A percentile compares a stretch with the other conserved stretches of the same genome.
Conservation (phyloP, 2,113 vertebrate genomes). For the Pterocles burchelli region DNA sequence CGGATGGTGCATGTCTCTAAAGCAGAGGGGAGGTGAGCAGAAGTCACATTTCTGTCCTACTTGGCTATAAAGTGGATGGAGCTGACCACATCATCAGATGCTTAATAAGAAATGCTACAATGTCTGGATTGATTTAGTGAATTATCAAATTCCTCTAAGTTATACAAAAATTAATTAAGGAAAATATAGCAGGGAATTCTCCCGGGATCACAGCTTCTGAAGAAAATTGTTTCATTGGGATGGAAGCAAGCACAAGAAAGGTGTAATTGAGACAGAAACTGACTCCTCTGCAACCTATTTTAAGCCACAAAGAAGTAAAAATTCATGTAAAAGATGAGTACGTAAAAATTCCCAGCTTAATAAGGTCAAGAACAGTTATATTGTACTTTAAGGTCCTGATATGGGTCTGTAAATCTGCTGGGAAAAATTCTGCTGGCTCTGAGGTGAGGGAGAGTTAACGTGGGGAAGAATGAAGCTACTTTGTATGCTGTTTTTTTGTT, state of each 20-base stretch:
- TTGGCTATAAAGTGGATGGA: neutral
- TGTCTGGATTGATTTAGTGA: neutral
- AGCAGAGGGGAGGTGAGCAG: fast-evolving
- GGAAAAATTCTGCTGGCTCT: neutral
- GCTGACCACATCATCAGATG: neutral
- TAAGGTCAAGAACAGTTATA: neutral
- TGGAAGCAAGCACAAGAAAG: neutral
- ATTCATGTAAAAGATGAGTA: fast-evolving
- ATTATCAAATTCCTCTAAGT: neutral
- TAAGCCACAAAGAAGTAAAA: neutral
- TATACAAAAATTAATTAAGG: neutral
- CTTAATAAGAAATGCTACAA: neutral
- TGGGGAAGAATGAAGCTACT: neutral
- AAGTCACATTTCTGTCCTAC: neutral
- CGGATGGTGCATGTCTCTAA: neutral
- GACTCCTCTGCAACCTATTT: neutral
- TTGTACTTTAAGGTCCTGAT: neutral
- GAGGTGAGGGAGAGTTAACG: neutral
- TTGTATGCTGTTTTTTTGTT: neutral
- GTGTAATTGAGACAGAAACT: neutral
- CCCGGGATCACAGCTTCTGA: neutral
- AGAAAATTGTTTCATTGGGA: neutral
- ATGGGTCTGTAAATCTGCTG: neutral
- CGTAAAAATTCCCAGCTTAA: neutral
- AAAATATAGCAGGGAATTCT: neutral